Conservation (phyloP, 2,888 invertebrate species). For the Hyposoter didymator region DNA sequence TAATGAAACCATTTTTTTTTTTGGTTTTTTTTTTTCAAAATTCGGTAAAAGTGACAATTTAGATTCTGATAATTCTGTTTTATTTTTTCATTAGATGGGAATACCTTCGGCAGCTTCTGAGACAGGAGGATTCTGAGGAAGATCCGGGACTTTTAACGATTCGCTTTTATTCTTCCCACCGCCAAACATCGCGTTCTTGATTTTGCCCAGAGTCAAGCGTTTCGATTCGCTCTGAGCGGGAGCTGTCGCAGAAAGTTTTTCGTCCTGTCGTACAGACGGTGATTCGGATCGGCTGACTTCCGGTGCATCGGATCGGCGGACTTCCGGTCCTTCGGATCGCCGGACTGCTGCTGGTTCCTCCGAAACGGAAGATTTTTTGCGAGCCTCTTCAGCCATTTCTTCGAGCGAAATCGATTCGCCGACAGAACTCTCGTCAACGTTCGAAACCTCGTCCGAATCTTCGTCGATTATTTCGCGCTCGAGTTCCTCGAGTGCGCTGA, state of each 20-base stretch:
- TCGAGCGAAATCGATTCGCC: conserved; percentile 20
- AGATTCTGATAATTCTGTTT: background rate
- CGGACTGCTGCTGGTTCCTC: conserved; percentile 60
- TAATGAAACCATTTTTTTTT: background rate
- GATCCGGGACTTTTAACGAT: conserved; percentile 64
- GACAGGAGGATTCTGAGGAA: conserved; percentile 56
- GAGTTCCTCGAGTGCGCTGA: conserved; percentile 53
- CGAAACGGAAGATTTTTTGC: conserved; percentile 39
- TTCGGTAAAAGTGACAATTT: background rate
- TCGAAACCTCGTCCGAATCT: conserved; percentile 33
- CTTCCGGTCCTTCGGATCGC: too few species aligned
- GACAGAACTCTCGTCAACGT: conserved; percentile 39
- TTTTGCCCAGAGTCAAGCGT: conserved; percentile 51
- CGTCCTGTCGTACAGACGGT: conserved; percentile 34
- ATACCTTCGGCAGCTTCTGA: conserved; percentile 66
- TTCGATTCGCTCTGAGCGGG: conserved; percentile 22
- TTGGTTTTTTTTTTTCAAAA: background rate
- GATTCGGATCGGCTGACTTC: conserved; percentile 32
- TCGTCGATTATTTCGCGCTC: conserved; percentile 60
- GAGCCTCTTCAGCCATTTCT: conserved; percentile 35
- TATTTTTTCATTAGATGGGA: background rate
- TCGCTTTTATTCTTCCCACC: conserved; percentile 65
- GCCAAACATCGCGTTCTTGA: background rate
- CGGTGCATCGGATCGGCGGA: conserved; percentile 9
- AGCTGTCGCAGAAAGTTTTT: conserved; percentile 27